A percentile compares a stretch with the other conserved stretches of the same genome.
These are phyloP conservation scores for Macaca nemestrina DNA, from an alignment of 2,113 vertebrate species.

Conservation along the genomic window DNA sequence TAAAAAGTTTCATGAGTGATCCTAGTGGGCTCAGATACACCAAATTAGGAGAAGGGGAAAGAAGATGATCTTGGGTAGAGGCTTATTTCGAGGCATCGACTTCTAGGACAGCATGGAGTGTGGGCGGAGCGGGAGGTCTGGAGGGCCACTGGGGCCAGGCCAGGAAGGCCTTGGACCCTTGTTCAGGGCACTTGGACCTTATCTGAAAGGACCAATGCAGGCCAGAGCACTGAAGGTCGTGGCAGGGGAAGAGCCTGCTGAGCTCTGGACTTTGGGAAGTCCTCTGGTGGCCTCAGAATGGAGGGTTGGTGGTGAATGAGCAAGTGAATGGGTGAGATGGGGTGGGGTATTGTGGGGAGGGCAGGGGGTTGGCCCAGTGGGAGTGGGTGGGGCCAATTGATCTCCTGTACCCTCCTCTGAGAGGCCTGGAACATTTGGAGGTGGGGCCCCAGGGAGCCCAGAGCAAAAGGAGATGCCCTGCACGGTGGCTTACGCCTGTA, in stretches of 20 bases:
- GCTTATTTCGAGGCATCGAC: neutral
- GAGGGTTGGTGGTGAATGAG: neutral
- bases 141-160: fast-evolving
- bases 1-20: no score
- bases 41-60: no score
- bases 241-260: neutral
- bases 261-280: neutral
- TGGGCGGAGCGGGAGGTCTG: neutral
- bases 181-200: neutral
- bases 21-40: neutral
- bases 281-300: neutral
- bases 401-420: neutral
- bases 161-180: no score
- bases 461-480: neutral
- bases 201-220: neutral
- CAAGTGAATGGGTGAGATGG: fast-evolving
- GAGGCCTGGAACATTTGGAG: fast-evolving
- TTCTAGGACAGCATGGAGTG: no score
- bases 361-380: fast-evolving
- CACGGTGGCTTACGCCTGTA: no score
- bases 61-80: neutral
- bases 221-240: neutral
- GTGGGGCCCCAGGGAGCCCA: neutral
- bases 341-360: neutral
- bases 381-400: neutral